Conservation (phyloP, 2,797 vertebrate species). For the Lindbergichthys nudifrons region DNA sequence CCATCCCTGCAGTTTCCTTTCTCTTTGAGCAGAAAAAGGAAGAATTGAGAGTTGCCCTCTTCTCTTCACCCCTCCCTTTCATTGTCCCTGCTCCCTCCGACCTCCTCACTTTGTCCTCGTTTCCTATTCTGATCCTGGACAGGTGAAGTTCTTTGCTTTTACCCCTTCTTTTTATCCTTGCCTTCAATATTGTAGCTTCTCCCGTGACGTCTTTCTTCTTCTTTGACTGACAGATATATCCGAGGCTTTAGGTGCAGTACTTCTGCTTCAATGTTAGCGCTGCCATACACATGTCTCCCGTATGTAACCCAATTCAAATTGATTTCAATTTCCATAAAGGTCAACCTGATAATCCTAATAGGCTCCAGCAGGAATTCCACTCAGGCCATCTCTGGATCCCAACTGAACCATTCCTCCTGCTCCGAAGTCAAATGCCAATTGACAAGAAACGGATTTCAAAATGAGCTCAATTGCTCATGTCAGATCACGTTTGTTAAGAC, state of each 20-base stretch:
- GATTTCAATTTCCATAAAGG: slow-evolving; percentile 59
- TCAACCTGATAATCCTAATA: slow-evolving; percentile 55
- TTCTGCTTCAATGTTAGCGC: slow-evolving; percentile 42
- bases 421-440: slow-evolving; percentile 31
- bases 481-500: slow-evolving; percentile 44
- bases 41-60: slow-evolving; percentile 43
- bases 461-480: slow-evolving; percentile 45
- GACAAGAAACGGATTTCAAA: slow-evolving; percentile 46
- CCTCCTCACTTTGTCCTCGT: slow-evolving; percentile 17
- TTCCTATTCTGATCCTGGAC: slow-evolving; percentile 37
- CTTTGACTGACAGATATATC: slow-evolving; percentile 54
- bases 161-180: slow-evolving; percentile 8
- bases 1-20: slow-evolving; percentile 43
- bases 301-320: slow-evolving; percentile 54
- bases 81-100: slow-evolving; percentile 25
- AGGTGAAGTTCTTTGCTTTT: slow-evolving; percentile 37
- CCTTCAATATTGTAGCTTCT: not conserved
- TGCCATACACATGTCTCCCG: slow-evolving; percentile 26
- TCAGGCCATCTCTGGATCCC: slow-evolving; percentile 36
- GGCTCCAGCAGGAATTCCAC: slow-evolving; percentile 30
- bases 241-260: slow-evolving; percentile 32
- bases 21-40: slow-evolving; percentile 46
- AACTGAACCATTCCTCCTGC: slow-evolving; percentile 31
- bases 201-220: not conserved
- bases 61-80: slow-evolving; percentile 32